Base-by-base conservation (phyloP, 2,888 invertebrate genomes). In the Cryptocephalus moraei region DNA sequence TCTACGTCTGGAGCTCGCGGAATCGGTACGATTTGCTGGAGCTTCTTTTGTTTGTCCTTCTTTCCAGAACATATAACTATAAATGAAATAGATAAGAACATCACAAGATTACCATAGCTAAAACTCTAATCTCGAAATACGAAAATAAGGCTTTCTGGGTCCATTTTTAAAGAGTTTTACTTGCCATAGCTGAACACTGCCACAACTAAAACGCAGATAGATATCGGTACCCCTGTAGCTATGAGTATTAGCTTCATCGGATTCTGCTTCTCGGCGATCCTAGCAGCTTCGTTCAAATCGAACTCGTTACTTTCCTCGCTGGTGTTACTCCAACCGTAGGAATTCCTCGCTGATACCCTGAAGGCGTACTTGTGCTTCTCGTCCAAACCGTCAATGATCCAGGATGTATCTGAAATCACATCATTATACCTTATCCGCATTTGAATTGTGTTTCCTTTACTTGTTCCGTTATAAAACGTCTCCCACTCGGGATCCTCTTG, bases 261-360 rank as follows among this genome's bases (percentile, higher is more conserved):
- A 44, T 73, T 74, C 53, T 73, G 76, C 56, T 74, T 74, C 46
- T 75, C 75, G 0, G 75, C 74, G 33, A 75, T 58, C 60, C 75
- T 58, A 53, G 67, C 66, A 55, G 68, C 66, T 49, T 66, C 63
- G 22, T 57, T 65, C 11, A 77, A 63, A 62, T 79, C 77, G 57
- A 81, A 77, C 33, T 78, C 74, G 32, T 76, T 75, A 55, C 85
- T 88, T 43, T 77, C 71, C 54, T 76, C 71, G 53, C 90, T 91
- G 66, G 82, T 82, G 11, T 80, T 76, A 49, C 92, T 87, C 81
- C 87, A 89, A 14, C 93, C 93, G 67, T 86, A 82, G 4, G 75
- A 72, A 69, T 93, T 94, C 48, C 76, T 73, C 0, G 92, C 91
- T 50, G 83, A 79, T 42, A 90, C 89, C 9, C 86, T 77, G 64